Conservation (phyloP, 1,140 invertebrate genomes). For the Papilio polyxenes region DNA sequence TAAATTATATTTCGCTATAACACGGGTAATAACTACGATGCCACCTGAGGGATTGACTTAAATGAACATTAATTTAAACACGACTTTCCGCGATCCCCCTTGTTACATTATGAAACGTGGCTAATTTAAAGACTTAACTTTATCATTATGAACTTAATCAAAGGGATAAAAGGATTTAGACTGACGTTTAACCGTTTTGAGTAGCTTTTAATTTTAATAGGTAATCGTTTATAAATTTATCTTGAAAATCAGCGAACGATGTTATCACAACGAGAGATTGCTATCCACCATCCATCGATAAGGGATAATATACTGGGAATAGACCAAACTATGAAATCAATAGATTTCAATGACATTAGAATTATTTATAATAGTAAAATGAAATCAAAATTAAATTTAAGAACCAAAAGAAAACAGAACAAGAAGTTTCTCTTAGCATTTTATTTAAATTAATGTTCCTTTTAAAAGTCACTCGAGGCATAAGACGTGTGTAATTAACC, state of each 20-base stretch:
- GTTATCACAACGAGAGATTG: background rate
- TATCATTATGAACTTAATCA: constrained; percentile 23
- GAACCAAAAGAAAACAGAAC: background rate
- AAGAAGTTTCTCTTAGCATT: background rate
- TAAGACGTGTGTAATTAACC: constrained; percentile 22
- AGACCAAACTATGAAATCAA: too few relatives aligned
- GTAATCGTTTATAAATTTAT: background rate
- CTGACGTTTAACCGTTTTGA: constrained; percentile 9
- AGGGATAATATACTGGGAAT: too few relatives aligned
- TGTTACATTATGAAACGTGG: constrained; percentile 25
- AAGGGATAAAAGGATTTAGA: constrained; percentile 28
- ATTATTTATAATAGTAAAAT: background rate
- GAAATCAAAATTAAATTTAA: background rate
- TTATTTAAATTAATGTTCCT: background rate
- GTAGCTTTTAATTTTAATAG: constrained; percentile 4
- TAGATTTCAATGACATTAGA: too few relatives aligned
- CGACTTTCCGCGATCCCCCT: background rate
- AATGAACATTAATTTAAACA: constrained; percentile 32
- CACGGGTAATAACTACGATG: background rate
- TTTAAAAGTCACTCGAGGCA: constrained; percentile 2
- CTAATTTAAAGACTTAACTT: constrained; percentile 34
- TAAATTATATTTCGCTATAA: background rate
- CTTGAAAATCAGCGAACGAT: background rate
- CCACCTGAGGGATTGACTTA: constrained; percentile 26
- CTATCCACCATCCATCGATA: background rate